phyloP scores from a whole-genome alignment of 2,888 invertebrate species.

The Thyatira batis region DNA sequence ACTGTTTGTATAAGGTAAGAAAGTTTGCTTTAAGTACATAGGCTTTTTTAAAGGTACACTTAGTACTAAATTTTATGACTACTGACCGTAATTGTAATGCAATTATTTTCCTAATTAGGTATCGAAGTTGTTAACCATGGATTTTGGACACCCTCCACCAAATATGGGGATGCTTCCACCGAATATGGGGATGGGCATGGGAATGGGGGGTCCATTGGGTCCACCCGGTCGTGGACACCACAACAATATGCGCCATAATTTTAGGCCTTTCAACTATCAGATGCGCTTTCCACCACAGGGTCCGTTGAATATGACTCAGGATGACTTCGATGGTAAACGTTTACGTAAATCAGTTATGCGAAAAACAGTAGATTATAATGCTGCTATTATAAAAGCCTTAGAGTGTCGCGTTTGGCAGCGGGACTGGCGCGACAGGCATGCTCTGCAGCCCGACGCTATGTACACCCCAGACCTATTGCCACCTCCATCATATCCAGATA shows the following conservation, averaged over 20 bases:
- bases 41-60: constrained; percentile 30
- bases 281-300: constrained; percentile 79
- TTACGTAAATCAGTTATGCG: constrained; percentile 97
- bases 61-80: constrained; percentile 20
- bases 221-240: constrained; percentile 53
- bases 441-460: constrained; percentile 96
- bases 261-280: constrained; percentile 77
- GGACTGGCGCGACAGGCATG: constrained; percentile 93
- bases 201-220: constrained; percentile 54
- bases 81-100: constrained; percentile 47
- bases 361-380: constrained; percentile 99
- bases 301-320: constrained; percentile 88
- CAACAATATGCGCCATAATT: constrained; percentile 75
- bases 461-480: constrained; percentile 97
- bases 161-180: constrained; percentile 73
- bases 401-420: constrained; percentile 98
- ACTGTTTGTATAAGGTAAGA: constrained; percentile 65
- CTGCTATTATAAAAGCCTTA: constrained; percentile 94
- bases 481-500: constrained; percentile 96
- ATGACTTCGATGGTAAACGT: constrained; percentile 97
- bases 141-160: constrained; percentile 76
- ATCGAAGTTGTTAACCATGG: constrained; percentile 72
- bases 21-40: constrained; percentile 17
- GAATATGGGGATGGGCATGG: constrained; percentile 54
- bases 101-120: constrained; percentile 74